Percentiles rank a stretch among this genome's conserved stretches.
These are phyloP conservation scores for Babylonia areolata DNA, from an alignment of 1,140 invertebrate genomes.

Conservation along the genomic window DNA sequence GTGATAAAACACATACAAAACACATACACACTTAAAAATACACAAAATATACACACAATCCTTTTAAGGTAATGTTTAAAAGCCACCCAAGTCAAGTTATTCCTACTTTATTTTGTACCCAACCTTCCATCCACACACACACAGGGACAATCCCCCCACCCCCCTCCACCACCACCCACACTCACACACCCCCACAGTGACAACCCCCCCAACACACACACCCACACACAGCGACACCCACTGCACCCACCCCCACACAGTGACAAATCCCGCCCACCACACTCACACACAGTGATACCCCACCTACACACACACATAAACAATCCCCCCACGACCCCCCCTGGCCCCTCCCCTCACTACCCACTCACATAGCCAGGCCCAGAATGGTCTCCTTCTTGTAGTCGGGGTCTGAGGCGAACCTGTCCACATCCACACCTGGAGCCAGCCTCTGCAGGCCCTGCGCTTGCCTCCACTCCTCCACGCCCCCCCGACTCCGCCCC, in stretches of 20 bases:
- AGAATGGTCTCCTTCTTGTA: constrained; percentile 79
- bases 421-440: constrained; percentile 74
- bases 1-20: too few species aligned
- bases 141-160: too few species aligned
- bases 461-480: constrained; percentile 76
- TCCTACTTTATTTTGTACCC: too few species aligned
- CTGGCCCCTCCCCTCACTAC: neutral
- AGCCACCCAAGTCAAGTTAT: too few species aligned
- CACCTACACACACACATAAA: neutral
- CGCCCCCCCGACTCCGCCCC: constrained; percentile 66
- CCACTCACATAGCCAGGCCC: constrained; percentile 78
- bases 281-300: neutral
- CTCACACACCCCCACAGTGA: neutral
- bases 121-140: neutral
- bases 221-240: neutral
- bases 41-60: too few species aligned
- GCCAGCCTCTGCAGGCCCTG: constrained; percentile 72
- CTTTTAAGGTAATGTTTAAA: too few species aligned
- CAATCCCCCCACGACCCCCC: neutral
- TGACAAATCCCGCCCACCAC: too few species aligned
- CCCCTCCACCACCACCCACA: too few species aligned
- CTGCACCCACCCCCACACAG: neutral
- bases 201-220: too few species aligned
- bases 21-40: too few species aligned
- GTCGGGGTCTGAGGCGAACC: constrained; percentile 76